These are phyloP conservation scores for Scaptomyza graminum DNA, from an alignment of 1,140 invertebrate genomes.

Conservation along the genomic window DNA sequence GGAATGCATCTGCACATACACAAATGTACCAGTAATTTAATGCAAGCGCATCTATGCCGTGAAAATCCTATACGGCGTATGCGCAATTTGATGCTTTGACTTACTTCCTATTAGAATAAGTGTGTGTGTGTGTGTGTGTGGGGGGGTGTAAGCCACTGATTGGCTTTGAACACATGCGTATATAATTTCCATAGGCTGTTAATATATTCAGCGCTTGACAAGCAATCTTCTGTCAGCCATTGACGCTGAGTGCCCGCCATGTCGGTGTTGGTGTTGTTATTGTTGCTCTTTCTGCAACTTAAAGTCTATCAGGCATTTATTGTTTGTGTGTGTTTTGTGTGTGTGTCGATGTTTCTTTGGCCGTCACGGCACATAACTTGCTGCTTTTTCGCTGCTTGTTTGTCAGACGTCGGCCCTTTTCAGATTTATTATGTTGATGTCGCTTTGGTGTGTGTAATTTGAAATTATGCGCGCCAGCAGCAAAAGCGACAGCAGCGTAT, in stretches of 20 bases:
- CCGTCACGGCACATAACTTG: constrained; percentile 48
- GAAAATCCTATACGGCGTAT: constrained; percentile 31
- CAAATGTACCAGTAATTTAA: constrained; percentile 36
- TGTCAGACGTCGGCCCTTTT: constrained; percentile 66
- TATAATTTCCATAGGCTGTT: constrained; percentile 57
- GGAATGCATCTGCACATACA: constrained; percentile 1
- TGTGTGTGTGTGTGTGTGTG: background rate
- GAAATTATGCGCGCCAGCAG: constrained; percentile 70
- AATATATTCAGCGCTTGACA: constrained; percentile 78
- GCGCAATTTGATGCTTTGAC: constrained; percentile 36
- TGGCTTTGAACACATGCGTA: constrained; percentile 25
- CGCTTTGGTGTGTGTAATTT: constrained; percentile 75
- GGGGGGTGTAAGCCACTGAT: constrained; percentile 14
- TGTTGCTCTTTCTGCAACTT: constrained; percentile 44
- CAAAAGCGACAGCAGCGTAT: constrained; percentile 54
- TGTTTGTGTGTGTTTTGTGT: constrained; percentile 31
- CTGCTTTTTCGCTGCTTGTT: constrained; percentile 55
- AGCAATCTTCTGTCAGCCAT: constrained; percentile 68
- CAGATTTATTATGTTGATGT: constrained; percentile 77
- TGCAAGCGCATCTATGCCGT: constrained; percentile 51
- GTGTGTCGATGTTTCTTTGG: constrained; percentile 18
- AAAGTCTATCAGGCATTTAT: constrained; percentile 74
- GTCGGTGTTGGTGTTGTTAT: constrained; percentile 1
- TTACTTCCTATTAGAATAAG: background rate
- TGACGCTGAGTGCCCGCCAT: constrained; percentile 62